Evolutionary conservation across 2,888 invertebrate species (phyloP).

Genomic region (Octodonta nipae): DNA sequence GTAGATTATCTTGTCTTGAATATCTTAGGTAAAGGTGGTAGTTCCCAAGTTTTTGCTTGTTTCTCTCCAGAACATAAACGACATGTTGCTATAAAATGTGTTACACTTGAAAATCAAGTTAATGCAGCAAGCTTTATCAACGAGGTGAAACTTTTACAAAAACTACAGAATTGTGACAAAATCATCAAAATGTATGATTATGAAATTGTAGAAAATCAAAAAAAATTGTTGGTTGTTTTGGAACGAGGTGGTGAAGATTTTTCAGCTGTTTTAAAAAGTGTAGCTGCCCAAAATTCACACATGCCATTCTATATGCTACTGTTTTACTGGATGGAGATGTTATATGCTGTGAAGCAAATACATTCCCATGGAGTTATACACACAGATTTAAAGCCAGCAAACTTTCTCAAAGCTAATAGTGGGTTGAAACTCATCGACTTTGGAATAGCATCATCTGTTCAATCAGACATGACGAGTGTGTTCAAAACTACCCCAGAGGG

Average conservation of each 20-base stretch:
- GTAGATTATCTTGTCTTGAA: conserved; percentile 66
- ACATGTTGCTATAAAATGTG: conserved; percentile 68
- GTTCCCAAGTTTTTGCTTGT: conserved; percentile 71
- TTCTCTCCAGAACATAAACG: conserved; percentile 44
- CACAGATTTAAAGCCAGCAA: conserved; percentile 92
- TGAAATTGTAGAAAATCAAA: conserved; percentile 51
- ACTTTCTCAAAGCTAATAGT: conserved; percentile 78
- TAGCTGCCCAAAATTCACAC: conserved; percentile 33
- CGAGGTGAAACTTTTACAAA: conserved; percentile 70
- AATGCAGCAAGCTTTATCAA: conserved; percentile 71
- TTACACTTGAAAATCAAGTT: conserved; percentile 62
- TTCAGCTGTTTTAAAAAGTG: conserved; percentile 52
- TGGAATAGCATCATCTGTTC: conserved; percentile 83
- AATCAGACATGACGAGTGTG: conserved; percentile 78
- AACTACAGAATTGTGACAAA: conserved; percentile 66
- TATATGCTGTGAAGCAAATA: conserved; percentile 79
- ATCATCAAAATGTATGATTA: conserved; percentile 77
- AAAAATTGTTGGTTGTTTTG: conserved; percentile 70
- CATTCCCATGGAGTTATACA: conserved; percentile 77
- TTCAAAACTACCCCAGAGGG: conserved; percentile 71
- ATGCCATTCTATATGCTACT: conserved; percentile 64
- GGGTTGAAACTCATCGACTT: conserved; percentile 91
- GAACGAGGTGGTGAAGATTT: conserved; percentile 89
- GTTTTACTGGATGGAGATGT: conserved; percentile 89
- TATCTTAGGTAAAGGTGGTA: conserved; percentile 76